These are phyloP conservation scores for Porites rus DNA, from an alignment of 92 coral and sea anemone genomes.

Conservation along the genomic window DNA sequence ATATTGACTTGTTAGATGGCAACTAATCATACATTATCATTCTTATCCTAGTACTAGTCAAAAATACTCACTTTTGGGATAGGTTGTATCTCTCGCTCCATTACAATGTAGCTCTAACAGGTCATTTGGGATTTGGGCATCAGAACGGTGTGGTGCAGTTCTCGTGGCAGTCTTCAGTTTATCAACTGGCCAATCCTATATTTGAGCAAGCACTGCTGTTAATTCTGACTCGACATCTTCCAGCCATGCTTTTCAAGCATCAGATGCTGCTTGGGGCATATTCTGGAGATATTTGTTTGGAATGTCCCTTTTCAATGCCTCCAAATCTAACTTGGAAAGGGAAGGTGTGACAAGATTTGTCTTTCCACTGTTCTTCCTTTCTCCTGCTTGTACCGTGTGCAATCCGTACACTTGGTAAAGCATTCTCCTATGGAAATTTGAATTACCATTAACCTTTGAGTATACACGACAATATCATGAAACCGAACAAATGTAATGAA, in stretches of 20 bases:
- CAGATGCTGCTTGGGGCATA: not conserved
- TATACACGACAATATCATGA: no score
- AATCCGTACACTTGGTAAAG: no score
- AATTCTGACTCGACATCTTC: not conserved
- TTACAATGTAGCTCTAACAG: no score
- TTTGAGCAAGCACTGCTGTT: not conserved
- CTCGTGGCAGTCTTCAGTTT: not conserved
- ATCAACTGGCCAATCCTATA: conserved; percentile 12
- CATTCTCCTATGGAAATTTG: no score
- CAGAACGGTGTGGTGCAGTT: no score
- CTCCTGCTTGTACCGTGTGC: no score
- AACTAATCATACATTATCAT: not conserved
- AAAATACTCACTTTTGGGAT: conserved; percentile 10
- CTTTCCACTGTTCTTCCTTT: not conserved
- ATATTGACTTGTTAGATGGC: conserved; percentile 7
- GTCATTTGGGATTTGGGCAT: no score
- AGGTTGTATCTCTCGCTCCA: no score
- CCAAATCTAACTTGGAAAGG: not conserved
- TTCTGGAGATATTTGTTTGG: conserved; percentile 1
- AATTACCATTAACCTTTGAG: no score
- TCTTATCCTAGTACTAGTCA: not conserved
- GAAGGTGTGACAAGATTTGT: conserved; percentile 3
- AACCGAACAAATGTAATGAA: no score
- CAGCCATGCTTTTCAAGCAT: not conserved
- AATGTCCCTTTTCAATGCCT: conserved; percentile 15